These are phyloP conservation scores for Tympanoctomys barrerae DNA, from an alignment of 2,797 vertebrate species.

Conservation along the genomic window DNA sequence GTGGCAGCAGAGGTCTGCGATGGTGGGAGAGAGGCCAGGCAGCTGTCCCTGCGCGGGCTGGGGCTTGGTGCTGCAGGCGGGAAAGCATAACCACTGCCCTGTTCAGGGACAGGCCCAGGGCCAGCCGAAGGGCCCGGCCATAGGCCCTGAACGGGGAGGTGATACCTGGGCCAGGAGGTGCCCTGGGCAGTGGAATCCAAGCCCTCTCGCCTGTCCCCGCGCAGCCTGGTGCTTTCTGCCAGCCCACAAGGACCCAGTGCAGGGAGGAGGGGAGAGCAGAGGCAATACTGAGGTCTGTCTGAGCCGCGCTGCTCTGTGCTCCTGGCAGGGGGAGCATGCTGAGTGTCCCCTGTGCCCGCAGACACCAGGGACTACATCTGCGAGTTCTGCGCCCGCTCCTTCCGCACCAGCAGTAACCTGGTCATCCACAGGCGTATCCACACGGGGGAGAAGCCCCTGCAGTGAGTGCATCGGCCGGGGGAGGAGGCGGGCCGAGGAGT, in stretches of 20 bases:
- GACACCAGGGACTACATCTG: conserved; percentile 92
- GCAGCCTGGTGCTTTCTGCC: neutral
- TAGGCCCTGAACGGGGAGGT: neutral
- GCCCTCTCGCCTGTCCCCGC: neutral
- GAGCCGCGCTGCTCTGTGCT: neutral
- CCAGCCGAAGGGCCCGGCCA: neutral
- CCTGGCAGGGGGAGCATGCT: neutral
- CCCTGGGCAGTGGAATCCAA: neutral
- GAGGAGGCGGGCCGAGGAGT: neutral
- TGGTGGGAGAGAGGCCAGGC: neutral
- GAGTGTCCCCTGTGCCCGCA: conserved; percentile 60
- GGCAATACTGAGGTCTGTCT: too few species aligned
- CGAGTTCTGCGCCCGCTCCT: conserved; percentile 92
- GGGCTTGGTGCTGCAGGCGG: neutral
- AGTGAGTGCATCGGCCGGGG: conserved; percentile 85
- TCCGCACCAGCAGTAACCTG: conserved; percentile 92
- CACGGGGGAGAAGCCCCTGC: conserved; percentile 92
- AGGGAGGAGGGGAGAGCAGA: neutral
- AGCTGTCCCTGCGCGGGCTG: neutral
- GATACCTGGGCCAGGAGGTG: too few species aligned
- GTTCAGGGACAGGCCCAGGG: neutral
- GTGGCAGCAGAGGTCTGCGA: neutral
- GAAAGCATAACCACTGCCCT: neutral
- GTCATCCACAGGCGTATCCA: conserved; percentile 93
- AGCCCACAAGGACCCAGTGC: neutral